These are phyloP conservation scores for Tethya wilhelma DNA, from an alignment of 37 sponge, comb jelly and placozoan species.

Conservation along the genomic window DNA sequence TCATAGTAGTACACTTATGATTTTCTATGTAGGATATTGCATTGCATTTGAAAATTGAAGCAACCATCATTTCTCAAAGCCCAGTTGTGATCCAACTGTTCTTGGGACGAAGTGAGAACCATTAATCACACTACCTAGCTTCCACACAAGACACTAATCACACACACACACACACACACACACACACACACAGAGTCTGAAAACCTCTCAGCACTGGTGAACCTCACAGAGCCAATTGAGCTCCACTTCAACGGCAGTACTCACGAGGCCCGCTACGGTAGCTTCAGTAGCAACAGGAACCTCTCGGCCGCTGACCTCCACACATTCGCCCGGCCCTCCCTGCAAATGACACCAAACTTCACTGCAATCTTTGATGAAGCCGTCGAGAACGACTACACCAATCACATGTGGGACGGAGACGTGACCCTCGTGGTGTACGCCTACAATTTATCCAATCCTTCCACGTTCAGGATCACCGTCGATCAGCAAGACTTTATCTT, in stretches of 20 bases:
- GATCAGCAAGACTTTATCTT: constrained; percentile 51
- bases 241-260: not conserved
- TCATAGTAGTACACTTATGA: not conserved
- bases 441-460: constrained; percentile 18
- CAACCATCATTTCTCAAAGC: not conserved
- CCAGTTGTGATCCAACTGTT: constrained; percentile 31
- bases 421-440: constrained; percentile 51
- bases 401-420: constrained; percentile 65
- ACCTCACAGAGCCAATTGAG: constrained; percentile 24
- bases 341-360: constrained; percentile 32
- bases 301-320: not conserved
- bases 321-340: constrained; percentile 32
- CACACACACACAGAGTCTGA: constrained; percentile 35
- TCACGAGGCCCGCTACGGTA: not conserved
- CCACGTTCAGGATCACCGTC: constrained; percentile 42
- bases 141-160: not conserved
- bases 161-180: not conserved
- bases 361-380: constrained; percentile 7
- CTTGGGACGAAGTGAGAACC: constrained; percentile 54
- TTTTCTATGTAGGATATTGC: constrained; percentile 16
- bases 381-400: constrained; percentile 32
- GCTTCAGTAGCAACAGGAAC: constrained; percentile 3
- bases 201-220: constrained; percentile 25
- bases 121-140: not conserved
- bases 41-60: constrained; percentile 49